A percentile compares a stretch with the other conserved stretches of the same genome.
These are phyloP conservation scores for Lanistes nyassanus DNA, from an alignment of 1,140 invertebrate genomes.

Conservation along the genomic window DNA sequence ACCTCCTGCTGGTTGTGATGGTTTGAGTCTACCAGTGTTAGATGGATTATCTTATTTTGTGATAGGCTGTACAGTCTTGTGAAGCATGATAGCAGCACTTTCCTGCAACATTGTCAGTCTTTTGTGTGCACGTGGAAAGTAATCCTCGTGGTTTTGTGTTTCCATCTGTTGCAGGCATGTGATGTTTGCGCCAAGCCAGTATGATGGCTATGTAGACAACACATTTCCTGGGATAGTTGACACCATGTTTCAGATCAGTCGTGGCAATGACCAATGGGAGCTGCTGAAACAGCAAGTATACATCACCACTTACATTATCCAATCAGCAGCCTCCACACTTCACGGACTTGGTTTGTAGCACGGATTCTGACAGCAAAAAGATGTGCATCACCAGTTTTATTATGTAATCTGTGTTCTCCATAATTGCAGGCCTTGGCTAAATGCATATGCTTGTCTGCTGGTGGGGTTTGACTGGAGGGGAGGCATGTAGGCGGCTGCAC, in stretches of 20 bases:
- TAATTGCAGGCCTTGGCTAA: neutral
- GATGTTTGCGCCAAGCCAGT: slow-evolving; percentile 31
- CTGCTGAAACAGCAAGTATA: slow-evolving; percentile 32
- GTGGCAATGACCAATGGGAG: slow-evolving; percentile 25
- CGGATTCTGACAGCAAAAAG: neutral
- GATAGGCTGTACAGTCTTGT: too few relatives aligned
- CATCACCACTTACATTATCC: slow-evolving; percentile 26
- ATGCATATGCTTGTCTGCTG: neutral
- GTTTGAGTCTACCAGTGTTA: neutral
- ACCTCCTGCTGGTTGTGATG: neutral
- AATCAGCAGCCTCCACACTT: slow-evolving; percentile 24
- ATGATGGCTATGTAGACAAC: slow-evolving; percentile 23
- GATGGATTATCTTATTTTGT: too few relatives aligned
- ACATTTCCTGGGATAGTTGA: slow-evolving; percentile 21
- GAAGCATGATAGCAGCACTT: neutral
- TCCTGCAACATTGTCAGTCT: neutral
- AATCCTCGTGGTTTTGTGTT: neutral
- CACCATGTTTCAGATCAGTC: slow-evolving; percentile 24
- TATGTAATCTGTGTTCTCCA: neutral
- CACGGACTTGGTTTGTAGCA: slow-evolving; percentile 26
- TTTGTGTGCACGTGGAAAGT: neutral
- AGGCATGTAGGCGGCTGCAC: slow-evolving; percentile 21
- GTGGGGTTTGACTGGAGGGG: slow-evolving; percentile 5
- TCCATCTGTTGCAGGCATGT: too few relatives aligned
- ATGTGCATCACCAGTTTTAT: neutral